phyloP scores from a whole-genome alignment of 2,797 vertebrate species.

The Luscinia megarhynchos region DNA sequence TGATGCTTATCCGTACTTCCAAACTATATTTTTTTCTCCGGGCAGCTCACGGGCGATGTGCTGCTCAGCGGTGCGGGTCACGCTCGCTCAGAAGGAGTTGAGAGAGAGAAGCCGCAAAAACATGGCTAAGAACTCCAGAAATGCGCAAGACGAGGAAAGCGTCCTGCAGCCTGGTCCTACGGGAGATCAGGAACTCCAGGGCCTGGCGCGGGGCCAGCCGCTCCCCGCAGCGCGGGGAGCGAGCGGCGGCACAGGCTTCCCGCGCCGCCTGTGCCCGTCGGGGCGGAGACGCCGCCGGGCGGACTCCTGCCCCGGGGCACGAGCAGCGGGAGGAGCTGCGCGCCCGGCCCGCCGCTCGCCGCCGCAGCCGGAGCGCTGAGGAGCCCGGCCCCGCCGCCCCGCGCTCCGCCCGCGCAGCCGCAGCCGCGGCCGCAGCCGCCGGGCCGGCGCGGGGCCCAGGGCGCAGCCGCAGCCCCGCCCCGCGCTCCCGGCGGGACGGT shows the following conservation, averaged over 20 bases:
- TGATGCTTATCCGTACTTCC: neutral
- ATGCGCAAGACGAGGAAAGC: neutral
- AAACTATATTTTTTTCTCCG: neutral
- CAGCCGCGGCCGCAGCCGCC: neutral
- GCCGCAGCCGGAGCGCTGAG: rapidly evolving
- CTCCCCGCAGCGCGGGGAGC: too few relatives aligned
- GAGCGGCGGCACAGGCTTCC: too few relatives aligned
- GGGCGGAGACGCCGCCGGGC: too few relatives aligned
- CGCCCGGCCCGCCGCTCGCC: rapidly evolving
- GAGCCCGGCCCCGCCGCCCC: rapidly evolving
- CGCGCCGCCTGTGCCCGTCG: neutral
- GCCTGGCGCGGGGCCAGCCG: neutral
- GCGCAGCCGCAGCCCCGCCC: neutral
- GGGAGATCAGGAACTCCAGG: too few relatives aligned
- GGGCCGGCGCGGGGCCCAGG: too few relatives aligned
- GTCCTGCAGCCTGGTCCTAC: rapidly evolving
- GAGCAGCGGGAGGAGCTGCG: rapidly evolving
- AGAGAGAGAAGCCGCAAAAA: rapidly evolving
- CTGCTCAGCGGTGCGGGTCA: neutral
- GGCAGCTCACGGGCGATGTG: neutral
- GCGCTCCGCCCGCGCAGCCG: neutral
- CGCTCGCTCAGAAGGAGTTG: neutral
- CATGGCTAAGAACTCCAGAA: neutral
- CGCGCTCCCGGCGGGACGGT: neutral
- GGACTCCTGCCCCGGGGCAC: too few relatives aligned